Base-by-base conservation (phyloP, 2,797 vertebrate species). In the Pitangus sulphuratus region DNA sequence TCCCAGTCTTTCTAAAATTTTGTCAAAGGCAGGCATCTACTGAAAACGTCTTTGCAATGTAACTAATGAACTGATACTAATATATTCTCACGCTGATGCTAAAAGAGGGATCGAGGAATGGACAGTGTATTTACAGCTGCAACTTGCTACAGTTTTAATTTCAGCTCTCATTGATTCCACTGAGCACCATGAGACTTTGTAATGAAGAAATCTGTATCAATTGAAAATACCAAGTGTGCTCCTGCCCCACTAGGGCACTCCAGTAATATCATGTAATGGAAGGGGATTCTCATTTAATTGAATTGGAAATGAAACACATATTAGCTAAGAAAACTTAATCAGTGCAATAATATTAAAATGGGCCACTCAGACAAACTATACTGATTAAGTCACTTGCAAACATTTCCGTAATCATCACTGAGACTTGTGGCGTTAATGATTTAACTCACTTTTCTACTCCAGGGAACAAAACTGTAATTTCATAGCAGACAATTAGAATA, bases 281-380 rank as follows among this genome's bases (percentile, higher is more conserved):
- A 97, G 96, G 97, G 97, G 97, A 98, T 97, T 98, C 97, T 98
- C 95, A 84, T 97, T 98, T 98, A 98, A 98, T 97, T 98, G 97
- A 98, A 98, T 95, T 98, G 97, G 97, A 98, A 98, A 98, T 95
- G 95, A 97, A 97, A 98, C 97, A 95, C 96, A 97, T 97, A 98
- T 98, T 98, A 98, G 97, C 96, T 97, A 97, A 97, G 97, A 97
- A 98, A 98, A 98, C 97, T 98, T 98, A 98, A 98, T 98, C 97
- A 98, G 97, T 62, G 94, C 96, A 97, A 97, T 98, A 97, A 97
- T 97, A 98, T 98, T 98, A 97, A 98, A 98, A 97, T 75, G 75
- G 96, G 96, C 96, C 96, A 97, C 95, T 98, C 94, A 97, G 94
- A 97, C 96, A 97, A 96, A 96, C 95, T 80, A 92, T 94, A 87